Conservation (phyloP, 2,888 invertebrate species). For the Latrodectus elegans region DNA sequence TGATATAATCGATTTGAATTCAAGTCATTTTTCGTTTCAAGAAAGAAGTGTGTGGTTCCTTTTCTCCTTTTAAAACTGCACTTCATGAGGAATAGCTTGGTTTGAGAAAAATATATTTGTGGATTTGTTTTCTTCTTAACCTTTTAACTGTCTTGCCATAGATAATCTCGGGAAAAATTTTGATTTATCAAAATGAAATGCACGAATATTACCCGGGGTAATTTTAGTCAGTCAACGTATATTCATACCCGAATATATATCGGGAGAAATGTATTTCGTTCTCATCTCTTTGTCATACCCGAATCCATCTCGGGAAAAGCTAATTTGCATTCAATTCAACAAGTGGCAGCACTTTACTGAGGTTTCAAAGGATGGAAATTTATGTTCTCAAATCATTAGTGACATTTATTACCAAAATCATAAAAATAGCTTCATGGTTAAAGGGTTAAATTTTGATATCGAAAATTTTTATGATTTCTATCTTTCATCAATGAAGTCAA, state of each 20-base stretch:
- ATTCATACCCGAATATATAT: conserved; percentile 14
- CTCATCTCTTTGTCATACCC: not conserved
- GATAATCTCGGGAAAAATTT: not conserved
- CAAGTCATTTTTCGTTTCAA: no score
- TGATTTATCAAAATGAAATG: not conserved
- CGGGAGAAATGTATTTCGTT: not conserved
- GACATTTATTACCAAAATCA: not conserved
- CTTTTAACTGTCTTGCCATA: not conserved
- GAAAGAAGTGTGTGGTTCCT: no score
- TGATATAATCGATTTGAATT: no score
- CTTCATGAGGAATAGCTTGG: no score
- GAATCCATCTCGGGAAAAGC: conserved; percentile 4
- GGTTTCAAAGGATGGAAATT: conserved; percentile 5
- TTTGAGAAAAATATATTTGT: no score
- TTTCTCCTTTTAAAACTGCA: no score
- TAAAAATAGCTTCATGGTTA: not conserved
- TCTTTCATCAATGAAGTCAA: no score
- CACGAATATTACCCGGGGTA: not conserved
- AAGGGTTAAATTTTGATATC: not conserved
- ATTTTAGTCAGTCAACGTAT: conserved; percentile 4
- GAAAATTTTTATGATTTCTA: no score
- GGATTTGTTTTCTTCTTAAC: not conserved
- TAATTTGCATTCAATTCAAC: not conserved
- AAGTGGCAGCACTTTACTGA: conserved; percentile 4
- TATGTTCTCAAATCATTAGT: not conserved